These are phyloP conservation scores for Holothuria leucospilota DNA, from an alignment of 53 echinoderm and acorn worm genomes.

Conservation along the genomic window DNA sequence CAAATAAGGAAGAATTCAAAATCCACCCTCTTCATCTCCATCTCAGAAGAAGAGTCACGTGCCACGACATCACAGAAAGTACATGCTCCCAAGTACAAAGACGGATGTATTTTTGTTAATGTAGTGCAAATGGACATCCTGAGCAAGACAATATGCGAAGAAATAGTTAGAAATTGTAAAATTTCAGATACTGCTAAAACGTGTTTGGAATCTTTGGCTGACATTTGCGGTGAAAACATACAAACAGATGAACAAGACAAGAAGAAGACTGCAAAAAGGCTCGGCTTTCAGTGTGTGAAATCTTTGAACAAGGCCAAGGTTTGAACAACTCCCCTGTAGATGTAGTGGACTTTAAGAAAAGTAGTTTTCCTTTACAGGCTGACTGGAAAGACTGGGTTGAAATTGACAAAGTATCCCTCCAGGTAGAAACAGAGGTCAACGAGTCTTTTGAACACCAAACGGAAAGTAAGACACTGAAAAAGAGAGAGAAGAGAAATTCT, in stretches of 20 bases:
- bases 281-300: no score
- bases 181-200: no score
- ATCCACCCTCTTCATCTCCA: background rate
- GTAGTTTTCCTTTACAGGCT: constrained; percentile 1
- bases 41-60: constrained; percentile 14
- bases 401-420: background rate
- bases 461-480: no score
- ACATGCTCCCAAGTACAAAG: background rate
- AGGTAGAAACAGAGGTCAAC: background rate
- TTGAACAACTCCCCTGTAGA: background rate
- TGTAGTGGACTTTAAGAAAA: background rate
- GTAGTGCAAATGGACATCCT: constrained; percentile 6
- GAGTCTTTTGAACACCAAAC: background rate
- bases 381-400: constrained; percentile 2
- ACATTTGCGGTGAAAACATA: background rate
- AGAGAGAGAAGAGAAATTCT: no score
- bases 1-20: background rate
- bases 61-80: background rate
- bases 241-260: background rate
- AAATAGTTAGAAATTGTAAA: no score
- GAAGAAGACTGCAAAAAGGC: background rate
- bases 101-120: constrained; percentile 35
- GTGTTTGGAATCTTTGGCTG: background rate
- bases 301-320: no score
- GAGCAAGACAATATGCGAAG: background rate